Evolutionary conservation across 1,140 invertebrate genomes (phyloP).

Genomic region (Aphis craccivora): DNA sequence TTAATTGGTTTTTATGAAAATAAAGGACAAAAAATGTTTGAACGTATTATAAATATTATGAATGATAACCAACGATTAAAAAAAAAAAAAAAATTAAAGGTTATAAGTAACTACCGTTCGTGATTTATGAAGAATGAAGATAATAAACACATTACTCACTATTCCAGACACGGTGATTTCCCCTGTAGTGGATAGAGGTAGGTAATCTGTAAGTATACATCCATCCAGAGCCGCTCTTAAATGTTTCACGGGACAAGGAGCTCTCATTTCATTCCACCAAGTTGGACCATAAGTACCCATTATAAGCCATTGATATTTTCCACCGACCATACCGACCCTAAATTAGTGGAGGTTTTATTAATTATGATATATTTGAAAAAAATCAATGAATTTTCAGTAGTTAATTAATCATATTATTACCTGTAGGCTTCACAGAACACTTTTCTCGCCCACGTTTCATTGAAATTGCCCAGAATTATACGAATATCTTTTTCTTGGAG

Average conservation of each 20-base stretch:
- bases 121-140: background rate
- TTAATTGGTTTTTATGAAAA: background rate
- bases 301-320: constrained; percentile 96
- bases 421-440: constrained; percentile 93
- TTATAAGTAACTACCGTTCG: background rate
- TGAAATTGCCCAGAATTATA: constrained; percentile 96
- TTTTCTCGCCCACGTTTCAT: constrained; percentile 89
- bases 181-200: constrained; percentile 76
- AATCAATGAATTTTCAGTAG: background rate
- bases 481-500: constrained; percentile 92
- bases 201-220: constrained; percentile 86
- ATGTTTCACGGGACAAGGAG: constrained; percentile 78
- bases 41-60: background rate
- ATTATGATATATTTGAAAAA: background rate
- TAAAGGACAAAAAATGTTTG: background rate
- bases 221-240: constrained; percentile 85
- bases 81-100: background rate
- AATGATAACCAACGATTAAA: background rate
- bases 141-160: constrained; percentile 72
- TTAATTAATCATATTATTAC: constrained; percentile 64
- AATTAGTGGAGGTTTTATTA: background rate
- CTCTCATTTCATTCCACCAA: constrained; percentile 76
- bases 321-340: constrained; percentile 84
- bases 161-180: constrained; percentile 88
- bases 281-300: constrained; percentile 84